These are phyloP conservation scores for Drosophila neonasuta DNA, from an alignment of 2,888 invertebrate species.

Conservation along the genomic window DNA sequence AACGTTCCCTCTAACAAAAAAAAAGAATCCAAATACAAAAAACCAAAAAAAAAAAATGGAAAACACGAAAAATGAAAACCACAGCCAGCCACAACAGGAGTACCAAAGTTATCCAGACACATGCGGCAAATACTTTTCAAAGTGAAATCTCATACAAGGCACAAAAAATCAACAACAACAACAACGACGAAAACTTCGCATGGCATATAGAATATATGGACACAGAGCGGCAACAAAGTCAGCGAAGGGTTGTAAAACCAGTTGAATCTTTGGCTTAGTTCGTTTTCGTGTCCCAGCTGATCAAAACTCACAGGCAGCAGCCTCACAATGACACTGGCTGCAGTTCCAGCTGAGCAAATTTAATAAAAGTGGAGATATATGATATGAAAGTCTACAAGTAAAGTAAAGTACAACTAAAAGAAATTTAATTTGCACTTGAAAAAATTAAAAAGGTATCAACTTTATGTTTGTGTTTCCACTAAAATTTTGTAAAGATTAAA, in stretches of 20 bases:
- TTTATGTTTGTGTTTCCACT: too few relatives aligned
- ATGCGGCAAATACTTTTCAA: conserved; percentile 78
- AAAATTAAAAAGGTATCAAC: too few relatives aligned
- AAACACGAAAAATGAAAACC: conserved; percentile 45
- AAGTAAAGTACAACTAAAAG: too few relatives aligned
- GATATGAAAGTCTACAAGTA: too few relatives aligned
- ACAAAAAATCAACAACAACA: conserved; percentile 24
- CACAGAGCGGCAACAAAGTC: conserved; percentile 45
- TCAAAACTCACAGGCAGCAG: conserved; percentile 27
- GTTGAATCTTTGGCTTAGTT: conserved; percentile 62
- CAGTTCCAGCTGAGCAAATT: conserved; percentile 1
- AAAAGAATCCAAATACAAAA: conserved; percentile 19
- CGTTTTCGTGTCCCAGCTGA: conserved; percentile 54
- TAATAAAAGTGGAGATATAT: neutral
- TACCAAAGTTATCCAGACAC: conserved; percentile 71
- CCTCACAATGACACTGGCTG: conserved; percentile 36
- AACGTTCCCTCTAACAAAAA: conserved; percentile 62
- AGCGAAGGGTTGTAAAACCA: conserved; percentile 59
- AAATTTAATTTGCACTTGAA: too few relatives aligned
- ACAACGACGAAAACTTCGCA: neutral
- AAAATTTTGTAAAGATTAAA: too few relatives aligned
- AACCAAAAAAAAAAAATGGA: neutral
- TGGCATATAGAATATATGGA: neutral
- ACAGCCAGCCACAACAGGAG: conserved; percentile 70
- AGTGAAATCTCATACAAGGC: conserved; percentile 71